Evolutionary conservation across 2,888 invertebrate species (phyloP).

Genomic region (Eupithecia dodoneata): DNA sequence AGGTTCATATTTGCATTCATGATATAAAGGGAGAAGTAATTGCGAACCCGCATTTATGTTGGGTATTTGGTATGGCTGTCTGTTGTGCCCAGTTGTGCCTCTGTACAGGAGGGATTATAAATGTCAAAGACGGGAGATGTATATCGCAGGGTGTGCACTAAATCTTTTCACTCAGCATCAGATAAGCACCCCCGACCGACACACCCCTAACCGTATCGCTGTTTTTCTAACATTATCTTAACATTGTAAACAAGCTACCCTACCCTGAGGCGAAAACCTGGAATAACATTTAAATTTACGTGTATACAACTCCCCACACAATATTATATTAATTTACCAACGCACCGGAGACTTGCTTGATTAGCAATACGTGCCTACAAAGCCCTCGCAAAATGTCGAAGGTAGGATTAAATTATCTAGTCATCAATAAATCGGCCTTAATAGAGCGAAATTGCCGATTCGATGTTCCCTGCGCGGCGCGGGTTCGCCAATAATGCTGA

Average conservation of each 20-base stretch:
- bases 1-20: slow-evolving; percentile 19
- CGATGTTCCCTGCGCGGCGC: slow-evolving; percentile 24
- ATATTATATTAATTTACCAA: slow-evolving; percentile 45
- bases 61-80: neutral
- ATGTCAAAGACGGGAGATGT: slow-evolving; percentile 58
- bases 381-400: slow-evolving; percentile 37
- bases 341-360: slow-evolving; percentile 36
- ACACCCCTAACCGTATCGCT: slow-evolving; percentile 66
- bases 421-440: slow-evolving; percentile 40
- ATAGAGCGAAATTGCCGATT: slow-evolving; percentile 40
- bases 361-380: slow-evolving; percentile 41
- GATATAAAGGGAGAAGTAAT: slow-evolving; percentile 20
- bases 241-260: slow-evolving; percentile 64
- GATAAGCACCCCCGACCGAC: slow-evolving; percentile 69
- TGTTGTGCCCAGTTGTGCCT: slow-evolving; percentile 7
- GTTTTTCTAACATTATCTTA: slow-evolving; percentile 76
- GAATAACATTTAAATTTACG: slow-evolving; percentile 61
- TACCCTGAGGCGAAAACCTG: slow-evolving; percentile 55
- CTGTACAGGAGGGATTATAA: slow-evolving; percentile 42
- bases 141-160: slow-evolving; percentile 69
- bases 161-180: slow-evolving; percentile 78
- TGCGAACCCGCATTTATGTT: slow-evolving; percentile 23
- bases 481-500: slow-evolving; percentile 35
- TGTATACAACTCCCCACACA: slow-evolving; percentile 40
- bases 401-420: slow-evolving; percentile 40